These are phyloP conservation scores for Lypha dubia DNA, from an alignment of 2,888 invertebrate species.

Conservation along the genomic window DNA sequence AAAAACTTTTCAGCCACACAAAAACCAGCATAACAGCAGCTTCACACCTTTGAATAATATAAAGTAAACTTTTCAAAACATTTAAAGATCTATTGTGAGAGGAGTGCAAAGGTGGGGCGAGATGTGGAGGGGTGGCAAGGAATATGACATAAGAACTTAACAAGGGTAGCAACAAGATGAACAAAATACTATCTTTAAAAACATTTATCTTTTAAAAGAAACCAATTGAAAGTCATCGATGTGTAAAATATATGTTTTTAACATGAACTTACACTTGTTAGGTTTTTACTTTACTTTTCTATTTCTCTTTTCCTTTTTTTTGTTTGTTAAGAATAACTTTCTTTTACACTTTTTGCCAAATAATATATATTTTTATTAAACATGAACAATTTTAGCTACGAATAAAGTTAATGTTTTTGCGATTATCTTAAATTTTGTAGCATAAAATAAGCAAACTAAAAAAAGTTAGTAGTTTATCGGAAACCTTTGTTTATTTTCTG, in stretches of 20 bases:
- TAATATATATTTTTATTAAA: neutral
- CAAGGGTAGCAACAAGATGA: conserved; percentile 23
- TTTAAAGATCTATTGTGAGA: conserved; percentile 9
- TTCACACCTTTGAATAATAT: conserved; percentile 61
- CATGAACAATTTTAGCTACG: neutral
- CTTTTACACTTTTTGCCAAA: conserved; percentile 19
- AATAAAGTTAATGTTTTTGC: conserved; percentile 19
- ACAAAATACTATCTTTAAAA: conserved; percentile 18
- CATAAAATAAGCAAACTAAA: neutral
- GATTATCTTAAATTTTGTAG: neutral
- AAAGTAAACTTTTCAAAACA: neutral
- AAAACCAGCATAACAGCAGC: conserved; percentile 63
- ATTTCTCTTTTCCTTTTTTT: too few species aligned
- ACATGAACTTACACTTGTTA: conserved; percentile 69
- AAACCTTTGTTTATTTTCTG: neutral
- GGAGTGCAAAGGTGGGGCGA: too few species aligned
- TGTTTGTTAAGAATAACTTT: conserved; percentile 35
- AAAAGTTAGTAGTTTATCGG: too few species aligned
- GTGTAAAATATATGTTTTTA: conserved; percentile 72
- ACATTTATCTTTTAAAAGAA: conserved; percentile 41
- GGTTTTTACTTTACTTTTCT: conserved; percentile 42
- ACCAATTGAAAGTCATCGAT: conserved; percentile 71
- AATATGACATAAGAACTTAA: neutral
- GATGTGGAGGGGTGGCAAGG: too few species aligned
- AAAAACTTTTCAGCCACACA: conserved; percentile 65